Base-by-base conservation (phyloP, 2,888 invertebrate species). In the Hedya salicella region DNA sequence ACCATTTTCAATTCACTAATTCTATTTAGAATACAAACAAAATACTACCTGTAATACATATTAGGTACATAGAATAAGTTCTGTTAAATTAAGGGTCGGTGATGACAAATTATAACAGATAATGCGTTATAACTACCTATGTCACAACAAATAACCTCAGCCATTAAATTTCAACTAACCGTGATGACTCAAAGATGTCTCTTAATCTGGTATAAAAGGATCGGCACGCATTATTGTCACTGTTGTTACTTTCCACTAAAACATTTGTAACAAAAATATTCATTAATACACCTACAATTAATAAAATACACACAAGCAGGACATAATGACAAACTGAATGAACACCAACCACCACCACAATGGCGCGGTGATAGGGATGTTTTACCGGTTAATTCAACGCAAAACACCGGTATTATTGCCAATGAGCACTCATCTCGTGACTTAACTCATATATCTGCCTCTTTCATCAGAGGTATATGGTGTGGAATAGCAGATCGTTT, bases 161-260 rank as follows among this genome's bases (percentile, higher is more conserved):
- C 81, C 80, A 88, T 84, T 79, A 82, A n/a, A 85, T 86, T 89
- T 79, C 73, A 85, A 88, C 92, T 89, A 79, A 92, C 92, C 91
- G 91, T 89, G 88, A 81, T 89, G 90, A 90, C 87, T 87, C 87
- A 85, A 86, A 82, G 81, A 78, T 81, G 79, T 78, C 79, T 83
- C 79, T 87, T 85, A 90, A 76, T 88, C 89, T 74, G 87, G 88
- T 89, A 89, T 86, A 89, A 87, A 87, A 83, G 83, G 83, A 86
- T 88, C 89, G 85, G 87, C 91, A 89, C 87, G 82, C 92, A 92
- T 92, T 92, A 92, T 92, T 91, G 89, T 90, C 92, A 87, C 87
- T 85, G 82, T 86, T 85, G 69, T 78, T 81, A 81, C 73, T 81
- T 82, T 71, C 81, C 81, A 83, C 83, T 82, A 87, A 81, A 84